Evolutionary conservation across 1,140 invertebrate species (phyloP), one percentile per base, ranked within the genome.

Genomic region (Drosophila ironensis): DNA sequence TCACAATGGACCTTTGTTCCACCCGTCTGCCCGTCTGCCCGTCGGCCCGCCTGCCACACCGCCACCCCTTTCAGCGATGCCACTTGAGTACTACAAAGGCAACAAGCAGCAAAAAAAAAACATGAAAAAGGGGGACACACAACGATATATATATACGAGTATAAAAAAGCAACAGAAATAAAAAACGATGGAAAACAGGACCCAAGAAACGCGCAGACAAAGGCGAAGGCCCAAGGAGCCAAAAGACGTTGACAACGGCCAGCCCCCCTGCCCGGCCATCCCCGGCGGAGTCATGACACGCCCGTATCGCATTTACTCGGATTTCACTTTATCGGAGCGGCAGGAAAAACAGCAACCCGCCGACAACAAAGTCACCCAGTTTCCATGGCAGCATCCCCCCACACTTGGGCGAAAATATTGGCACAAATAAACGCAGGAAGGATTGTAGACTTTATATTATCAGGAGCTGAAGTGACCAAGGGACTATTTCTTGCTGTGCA

Each of bases 271-370:
- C 28, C 28, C n/a, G 30, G 4, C 24, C 37, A 17, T 35, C 17
- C 28, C 20, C 25, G n/a, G 8, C 8, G 19, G 28, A 27, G 22
- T 40, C 63, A 74, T 80, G 70, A 70, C 77, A 57, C 63, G 63
- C 61, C 69, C 68, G 78, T 81, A 84, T 81, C 69, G 64, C 77
- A 78, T 82, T 82, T 84, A 77, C 73, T 82, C 64, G 78, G 64
- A 84, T 84, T 78, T 84, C 73, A 37, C 57, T 86, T 78, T 84
- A 84, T 84, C 64, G 53, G 28, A 69, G 47, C 52, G 53, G 63
- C 60, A 54, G 77, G 41, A 52, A 69, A 47, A 44, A 47, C 56
- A 51, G 47, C 42, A 52, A 46, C 28, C 25, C 42, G 22, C 40
- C 6, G 33, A 50, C 41, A 66, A 71, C 69, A 70, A 70, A 67